Conservation (phyloP, 2,888 invertebrate species). For the Drosophila neutralis region DNA sequence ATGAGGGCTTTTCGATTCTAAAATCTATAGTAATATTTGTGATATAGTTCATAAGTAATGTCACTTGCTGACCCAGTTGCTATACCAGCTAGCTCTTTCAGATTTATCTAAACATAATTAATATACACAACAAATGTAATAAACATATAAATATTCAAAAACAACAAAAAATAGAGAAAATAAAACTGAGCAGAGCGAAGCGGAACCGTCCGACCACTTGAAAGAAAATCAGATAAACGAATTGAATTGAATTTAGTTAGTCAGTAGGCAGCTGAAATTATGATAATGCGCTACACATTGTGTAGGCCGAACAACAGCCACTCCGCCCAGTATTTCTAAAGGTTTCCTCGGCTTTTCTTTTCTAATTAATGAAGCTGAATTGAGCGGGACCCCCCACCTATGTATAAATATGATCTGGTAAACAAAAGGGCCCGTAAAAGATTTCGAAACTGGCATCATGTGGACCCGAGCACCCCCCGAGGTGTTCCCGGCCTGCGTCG, state of each 20-base stretch:
- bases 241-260: constrained; percentile 60
- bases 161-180: constrained; percentile 12
- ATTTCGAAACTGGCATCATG: constrained; percentile 37
- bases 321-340: constrained; percentile 18
- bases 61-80: too few species aligned
- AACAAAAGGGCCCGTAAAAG: constrained; percentile 28
- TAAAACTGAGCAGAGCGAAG: constrained; percentile 21
- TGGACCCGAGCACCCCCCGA: constrained; percentile 23
- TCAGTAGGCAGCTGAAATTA: constrained; percentile 52
- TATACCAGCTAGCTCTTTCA: too few species aligned
- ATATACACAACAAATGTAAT: neutral
- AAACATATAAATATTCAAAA: constrained; percentile 59
- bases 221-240: constrained; percentile 71
- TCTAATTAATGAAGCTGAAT: constrained; percentile 61
- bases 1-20: too few species aligned
- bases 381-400: constrained; percentile 38
- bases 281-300: constrained; percentile 68
- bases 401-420: constrained; percentile 8
- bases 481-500: constrained; percentile 26
- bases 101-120: neutral
- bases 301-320: constrained; percentile 51
- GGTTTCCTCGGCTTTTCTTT: constrained; percentile 28
- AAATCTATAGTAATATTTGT: too few species aligned
- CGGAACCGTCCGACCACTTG: constrained; percentile 57
- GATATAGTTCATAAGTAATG: too few species aligned